Evolutionary conservation across 2,797 vertebrate genomes (phyloP).

Genomic region (Sebastes ruberrimus): DNA sequence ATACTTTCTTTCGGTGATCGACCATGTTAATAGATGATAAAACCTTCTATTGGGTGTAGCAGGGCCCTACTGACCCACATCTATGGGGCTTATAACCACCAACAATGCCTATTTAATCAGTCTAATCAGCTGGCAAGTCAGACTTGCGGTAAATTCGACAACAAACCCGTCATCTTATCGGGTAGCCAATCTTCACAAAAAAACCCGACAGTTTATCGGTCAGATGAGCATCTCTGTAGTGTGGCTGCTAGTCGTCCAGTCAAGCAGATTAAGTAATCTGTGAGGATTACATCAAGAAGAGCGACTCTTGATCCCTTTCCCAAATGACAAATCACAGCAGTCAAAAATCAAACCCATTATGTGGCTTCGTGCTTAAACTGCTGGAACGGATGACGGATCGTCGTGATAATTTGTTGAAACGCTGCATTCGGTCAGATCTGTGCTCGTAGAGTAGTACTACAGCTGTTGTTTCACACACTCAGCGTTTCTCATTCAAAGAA

Average conservation of each 20-base stretch:
- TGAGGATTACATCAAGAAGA: constrained; percentile 38
- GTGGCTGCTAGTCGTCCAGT: not conserved
- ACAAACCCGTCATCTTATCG: not conserved
- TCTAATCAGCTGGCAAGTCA: not conserved
- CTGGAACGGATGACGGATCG: not conserved
- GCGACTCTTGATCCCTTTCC: constrained; percentile 30
- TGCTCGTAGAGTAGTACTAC: not conserved
- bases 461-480: not conserved
- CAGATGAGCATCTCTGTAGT: not conserved
- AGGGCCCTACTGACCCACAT: too few species aligned
- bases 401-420: constrained; percentile 2
- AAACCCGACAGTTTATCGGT: not conserved
- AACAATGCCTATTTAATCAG: too few species aligned
- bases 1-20: too few species aligned
- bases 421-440: not conserved
- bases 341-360: constrained; percentile 2
- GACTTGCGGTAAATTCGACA: not conserved
- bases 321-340: constrained; percentile 37
- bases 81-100: too few species aligned
- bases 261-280: constrained; percentile 29
- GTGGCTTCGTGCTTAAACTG: not conserved
- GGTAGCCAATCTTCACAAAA: not conserved
- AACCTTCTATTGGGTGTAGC: too few species aligned
- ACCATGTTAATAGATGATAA: too few species aligned
- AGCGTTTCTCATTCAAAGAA: not conserved